A percentile compares a stretch with the other conserved stretches of the same genome.
phyloP scores from a whole-genome alignment of 2,113 vertebrate species.

The Ibidorhyncha struthersii region DNA sequence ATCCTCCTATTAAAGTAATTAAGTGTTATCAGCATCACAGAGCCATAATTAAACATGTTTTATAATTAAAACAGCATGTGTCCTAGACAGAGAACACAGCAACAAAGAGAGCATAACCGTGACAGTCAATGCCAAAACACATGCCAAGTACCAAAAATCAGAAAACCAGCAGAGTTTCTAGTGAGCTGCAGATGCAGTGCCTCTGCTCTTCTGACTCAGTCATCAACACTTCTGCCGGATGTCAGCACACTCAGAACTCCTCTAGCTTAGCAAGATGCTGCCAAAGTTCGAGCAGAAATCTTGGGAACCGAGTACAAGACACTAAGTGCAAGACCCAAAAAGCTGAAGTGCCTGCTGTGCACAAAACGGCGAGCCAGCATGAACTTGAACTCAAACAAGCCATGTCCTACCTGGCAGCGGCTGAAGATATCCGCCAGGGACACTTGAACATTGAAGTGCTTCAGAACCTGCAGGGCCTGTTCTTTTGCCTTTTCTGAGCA shows the following conservation, averaged over 20 bases:
- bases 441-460: slow-evolving; percentile 81
- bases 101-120: neutral
- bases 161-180: neutral
- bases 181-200: neutral
- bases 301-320: neutral
- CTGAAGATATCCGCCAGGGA: slow-evolving; percentile 82
- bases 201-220: neutral
- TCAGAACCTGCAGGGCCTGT: slow-evolving; percentile 81
- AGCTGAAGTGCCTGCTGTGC: neutral
- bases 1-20: slow-evolving; percentile 47
- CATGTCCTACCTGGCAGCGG: slow-evolving; percentile 84
- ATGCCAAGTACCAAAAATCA: neutral
- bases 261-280: neutral
- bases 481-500: slow-evolving; percentile 85
- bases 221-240: neutral
- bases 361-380: rapidly evolving
- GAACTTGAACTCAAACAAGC: neutral
- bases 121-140: neutral
- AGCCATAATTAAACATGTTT: slow-evolving; percentile 21
- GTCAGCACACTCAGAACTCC: neutral
- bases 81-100: slow-evolving; percentile 17
- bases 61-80: slow-evolving; percentile 50
- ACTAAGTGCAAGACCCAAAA: neutral
- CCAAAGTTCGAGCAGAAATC: neutral
- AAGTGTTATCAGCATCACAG: slow-evolving; percentile 43